Evolutionary conservation across 1,140 invertebrate genomes (phyloP).

Genomic region (Cryptotermes secundus): DNA sequence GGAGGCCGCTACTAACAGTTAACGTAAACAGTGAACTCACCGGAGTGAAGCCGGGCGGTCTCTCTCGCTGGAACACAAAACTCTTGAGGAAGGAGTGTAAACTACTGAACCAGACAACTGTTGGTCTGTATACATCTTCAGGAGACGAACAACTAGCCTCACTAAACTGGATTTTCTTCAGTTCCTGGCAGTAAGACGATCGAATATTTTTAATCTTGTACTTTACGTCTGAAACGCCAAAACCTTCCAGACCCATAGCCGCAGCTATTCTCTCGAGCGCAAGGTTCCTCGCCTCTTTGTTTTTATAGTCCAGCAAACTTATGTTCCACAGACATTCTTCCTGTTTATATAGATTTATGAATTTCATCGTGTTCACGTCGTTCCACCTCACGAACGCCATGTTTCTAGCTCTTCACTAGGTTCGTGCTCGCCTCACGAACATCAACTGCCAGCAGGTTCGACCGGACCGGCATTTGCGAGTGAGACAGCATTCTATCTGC

Average conservation of each 20-base stretch:
- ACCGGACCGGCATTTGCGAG: background rate
- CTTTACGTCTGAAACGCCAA: background rate
- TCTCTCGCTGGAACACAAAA: too few species aligned
- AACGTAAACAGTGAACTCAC: too few species aligned
- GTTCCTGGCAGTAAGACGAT: background rate
- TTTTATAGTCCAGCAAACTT: background rate
- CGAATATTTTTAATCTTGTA: background rate
- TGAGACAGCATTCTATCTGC: background rate
- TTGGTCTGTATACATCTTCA: too few species aligned
- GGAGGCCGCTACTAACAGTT: too few species aligned
- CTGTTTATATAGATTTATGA: too few species aligned
- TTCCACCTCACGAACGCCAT: too few species aligned
- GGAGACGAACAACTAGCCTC: too few species aligned
- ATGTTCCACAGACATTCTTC: too few species aligned
- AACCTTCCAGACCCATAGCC: background rate
- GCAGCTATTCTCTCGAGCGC: background rate
- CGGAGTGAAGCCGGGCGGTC: too few species aligned
- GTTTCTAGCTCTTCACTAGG: background rate
- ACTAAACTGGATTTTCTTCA: background rate
- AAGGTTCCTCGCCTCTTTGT: background rate
- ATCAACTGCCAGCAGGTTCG: background rate
- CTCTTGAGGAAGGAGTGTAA: too few species aligned
- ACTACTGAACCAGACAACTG: too few species aligned
- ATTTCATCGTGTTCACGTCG: too few species aligned
- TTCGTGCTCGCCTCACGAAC: background rate